Evolutionary conservation across 1,140 invertebrate genomes (phyloP).

Genomic region (Drosophila murphyi): DNA sequence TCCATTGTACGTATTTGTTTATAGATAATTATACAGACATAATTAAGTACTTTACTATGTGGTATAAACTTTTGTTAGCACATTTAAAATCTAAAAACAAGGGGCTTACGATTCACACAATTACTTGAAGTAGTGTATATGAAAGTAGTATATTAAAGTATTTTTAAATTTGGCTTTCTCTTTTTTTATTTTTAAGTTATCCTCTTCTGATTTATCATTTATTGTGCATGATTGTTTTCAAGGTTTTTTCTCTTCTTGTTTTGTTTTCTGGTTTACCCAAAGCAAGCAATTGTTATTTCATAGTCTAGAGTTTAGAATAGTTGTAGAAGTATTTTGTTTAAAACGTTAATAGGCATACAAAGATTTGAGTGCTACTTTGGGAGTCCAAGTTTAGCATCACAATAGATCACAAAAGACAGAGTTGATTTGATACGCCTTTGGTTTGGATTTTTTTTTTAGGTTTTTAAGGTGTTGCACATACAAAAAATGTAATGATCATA

Average conservation of each 20-base stretch:
- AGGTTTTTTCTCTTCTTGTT: constrained; percentile 33
- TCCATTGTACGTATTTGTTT: constrained; percentile 35
- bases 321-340: constrained; percentile 69
- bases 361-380: constrained; percentile 70
- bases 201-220: constrained; percentile 58
- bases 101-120: constrained; percentile 59
- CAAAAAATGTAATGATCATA: constrained; percentile 34
- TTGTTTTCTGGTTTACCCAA: constrained; percentile 7
- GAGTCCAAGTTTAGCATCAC: constrained; percentile 68
- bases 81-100: constrained; percentile 70
- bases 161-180: constrained; percentile 53
- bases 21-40: constrained; percentile 67
- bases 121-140: constrained; percentile 74
- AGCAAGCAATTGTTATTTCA: constrained; percentile 41
- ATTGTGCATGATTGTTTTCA: constrained; percentile 80
- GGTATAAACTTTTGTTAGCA: constrained; percentile 72
- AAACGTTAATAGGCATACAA: constrained; percentile 77
- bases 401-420: constrained; percentile 82
- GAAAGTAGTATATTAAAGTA: constrained; percentile 60
- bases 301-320: constrained; percentile 49
- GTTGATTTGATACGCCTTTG: constrained; percentile 63
- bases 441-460: constrained; percentile 15
- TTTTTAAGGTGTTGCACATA: constrained; percentile 43
- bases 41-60: constrained; percentile 58
- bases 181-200: constrained; percentile 19